Base-by-base conservation (phyloP, 2,888 invertebrate genomes). In the Eudemis profundana region DNA sequence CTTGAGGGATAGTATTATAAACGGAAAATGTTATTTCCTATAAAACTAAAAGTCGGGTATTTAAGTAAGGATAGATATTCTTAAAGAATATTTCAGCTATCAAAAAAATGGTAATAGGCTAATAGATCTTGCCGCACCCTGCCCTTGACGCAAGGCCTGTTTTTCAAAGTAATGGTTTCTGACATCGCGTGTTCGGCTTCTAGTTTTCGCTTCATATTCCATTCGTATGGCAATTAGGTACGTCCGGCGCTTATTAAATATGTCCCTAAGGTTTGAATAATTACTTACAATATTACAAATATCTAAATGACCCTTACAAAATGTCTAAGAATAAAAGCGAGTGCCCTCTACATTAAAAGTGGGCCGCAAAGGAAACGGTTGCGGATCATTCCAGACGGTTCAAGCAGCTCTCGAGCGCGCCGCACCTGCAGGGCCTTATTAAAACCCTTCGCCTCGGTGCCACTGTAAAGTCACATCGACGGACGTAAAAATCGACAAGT, bases 401-500 rank as follows among this genome's bases (percentile, higher is more conserved):
- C 61, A 65, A 75, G 74, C 69, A 72, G 57, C 75, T 42, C 72
- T 77, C 59, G 62, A 57, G 67, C 69, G 64, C 68, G 67, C 66
- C 74, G 71, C 57, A 68, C 68, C 69, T 72, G 75, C 70, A 76
- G 77, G 61, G 75, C 69, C 74, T 76, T 77, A 74, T 78, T 78
- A 76, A 74, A 77, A 76, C 64, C 66, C 67, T 71, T 74, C 69
- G 69, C 64, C 57, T 68, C 71, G 36, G 70, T 68, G 70, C 67
- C 61, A 57, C 66, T 69, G 68, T 62, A 73, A 57, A 53, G 27
- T 42, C 29, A 33, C 33, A 46, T 51, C 36, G 44, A 57, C 42
- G 8, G 38, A 44, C n/a, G 17, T 47, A 53, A 40, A 53, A 53
- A 53, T 40, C 38, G 17, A 46, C 38, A n/a, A 38, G 38, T 54